Evolutionary conservation across 2,113 vertebrate genomes (phyloP), one percentile per base, ranked within the genome.

Genomic region (Oryzias curvinotus): DNA sequence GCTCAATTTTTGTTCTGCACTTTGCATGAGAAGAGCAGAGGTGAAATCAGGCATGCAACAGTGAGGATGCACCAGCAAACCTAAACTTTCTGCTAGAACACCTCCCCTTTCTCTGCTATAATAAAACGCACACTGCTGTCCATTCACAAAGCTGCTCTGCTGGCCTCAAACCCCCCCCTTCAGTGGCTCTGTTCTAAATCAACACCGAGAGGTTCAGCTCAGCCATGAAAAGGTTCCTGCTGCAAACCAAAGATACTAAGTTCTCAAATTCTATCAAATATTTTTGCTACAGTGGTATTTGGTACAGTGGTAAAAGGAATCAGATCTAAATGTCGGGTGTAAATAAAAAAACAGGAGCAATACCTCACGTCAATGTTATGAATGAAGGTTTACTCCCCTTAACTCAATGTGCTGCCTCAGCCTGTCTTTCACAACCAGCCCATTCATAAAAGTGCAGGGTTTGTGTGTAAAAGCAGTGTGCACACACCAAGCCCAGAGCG

Each of bases 361-460:
- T 62, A 78, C 76, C 64, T 73, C 41, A 56, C 52, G 46, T 65
- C 62, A 48, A 30, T 64, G 77, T 77, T 71, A 83, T 91, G 86
- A 91, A 91, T 91, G 89, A 90, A 87, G 77, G 85, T 82, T 79
- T 75, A 78, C 78, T 89, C 84, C 88, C 81, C 80, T 84, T 62
- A 63, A 70, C 75, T 89, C 77, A 87, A 85, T 80, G 81, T 88
- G 85, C 88, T 88, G 87, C 86, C 89, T 91, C 89, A 91, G 91
- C 89, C 89, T 83, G 75, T 86, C 87, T 81, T 80, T 91, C 88
- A 93, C 92, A 93, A 92, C 84, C 78, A 77, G 66, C 76, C 88
- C 90, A 93, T 93, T 93, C 91, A 93, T 92, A 91, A 92, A 92
- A 92, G 78, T 65, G 75, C 73, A n/a, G 59, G 60, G 75, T 36